These are phyloP conservation scores for Lepidurus arcticus DNA, from an alignment of 1,140 invertebrate genomes.

Conservation along the genomic window DNA sequence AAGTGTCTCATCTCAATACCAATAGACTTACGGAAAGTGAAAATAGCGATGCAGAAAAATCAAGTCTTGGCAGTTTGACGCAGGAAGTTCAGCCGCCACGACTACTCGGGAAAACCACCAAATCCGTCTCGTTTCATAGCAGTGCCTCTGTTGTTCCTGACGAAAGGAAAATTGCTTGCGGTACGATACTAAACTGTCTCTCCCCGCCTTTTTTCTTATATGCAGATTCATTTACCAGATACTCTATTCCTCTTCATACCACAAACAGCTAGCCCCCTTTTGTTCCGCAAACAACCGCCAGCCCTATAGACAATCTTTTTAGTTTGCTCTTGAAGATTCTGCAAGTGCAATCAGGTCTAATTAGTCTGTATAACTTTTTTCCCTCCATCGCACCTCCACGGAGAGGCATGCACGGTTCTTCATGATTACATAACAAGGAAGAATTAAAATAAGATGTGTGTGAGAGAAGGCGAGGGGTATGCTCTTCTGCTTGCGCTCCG, in stretches of 20 bases:
- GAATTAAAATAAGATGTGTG: background rate
- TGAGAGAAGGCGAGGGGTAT: background rate
- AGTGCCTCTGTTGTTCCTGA: slow-evolving; percentile 11
- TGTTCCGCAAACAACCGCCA: too few relatives aligned
- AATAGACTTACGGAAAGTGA: background rate
- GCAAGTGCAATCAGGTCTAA: too few relatives aligned
- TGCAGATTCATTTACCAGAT: background rate
- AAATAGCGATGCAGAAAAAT: background rate
- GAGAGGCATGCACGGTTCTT: background rate
- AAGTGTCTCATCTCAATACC: background rate
- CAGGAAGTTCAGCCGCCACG: background rate
- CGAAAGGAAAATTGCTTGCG: background rate
- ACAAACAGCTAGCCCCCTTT: too few relatives aligned
- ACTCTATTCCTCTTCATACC: too few relatives aligned
- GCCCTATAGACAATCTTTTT: too few relatives aligned
- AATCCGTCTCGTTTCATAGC: slow-evolving; percentile 18
- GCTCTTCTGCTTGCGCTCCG: background rate
- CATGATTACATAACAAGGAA: background rate
- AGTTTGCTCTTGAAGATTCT: too few relatives aligned
- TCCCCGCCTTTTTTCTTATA: background rate
- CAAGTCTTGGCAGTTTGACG: background rate
- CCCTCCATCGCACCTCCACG: too few relatives aligned
- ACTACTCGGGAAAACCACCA: slow-evolving; percentile 9
- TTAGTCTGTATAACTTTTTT: too few relatives aligned
- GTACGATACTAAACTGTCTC: background rate